Conservation (phyloP, 2,888 invertebrate species). For the Chrysopilus asiliformis region DNA sequence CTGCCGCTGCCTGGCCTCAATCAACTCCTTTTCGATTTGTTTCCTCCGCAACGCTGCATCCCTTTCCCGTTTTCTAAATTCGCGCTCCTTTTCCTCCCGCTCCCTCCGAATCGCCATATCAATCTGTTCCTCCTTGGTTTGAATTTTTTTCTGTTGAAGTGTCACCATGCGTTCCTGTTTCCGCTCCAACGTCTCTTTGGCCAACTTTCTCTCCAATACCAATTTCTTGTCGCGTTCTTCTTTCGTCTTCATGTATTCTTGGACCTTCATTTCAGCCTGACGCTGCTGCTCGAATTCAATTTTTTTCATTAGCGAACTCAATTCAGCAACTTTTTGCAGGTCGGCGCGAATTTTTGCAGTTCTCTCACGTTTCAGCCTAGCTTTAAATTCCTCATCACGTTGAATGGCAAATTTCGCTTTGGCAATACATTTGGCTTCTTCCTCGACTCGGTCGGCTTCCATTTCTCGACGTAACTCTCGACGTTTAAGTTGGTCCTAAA, state of each 20-base stretch:
- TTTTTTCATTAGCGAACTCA: slow-evolving; percentile 29
- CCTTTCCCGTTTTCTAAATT: slow-evolving; percentile 31
- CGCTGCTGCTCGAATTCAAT: slow-evolving; percentile 32
- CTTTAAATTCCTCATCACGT: slow-evolving; percentile 27
- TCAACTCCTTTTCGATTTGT: slow-evolving; percentile 26
- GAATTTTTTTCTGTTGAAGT: slow-evolving; percentile 27
- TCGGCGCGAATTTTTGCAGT: slow-evolving; percentile 29
- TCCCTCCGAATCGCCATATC: slow-evolving; percentile 30
- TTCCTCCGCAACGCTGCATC: slow-evolving; percentile 27
- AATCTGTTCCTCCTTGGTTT: slow-evolving; percentile 25
- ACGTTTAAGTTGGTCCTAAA: slow-evolving; percentile 26
- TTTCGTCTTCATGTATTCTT: slow-evolving; percentile 31
- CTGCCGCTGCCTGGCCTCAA: slow-evolving; percentile 26
- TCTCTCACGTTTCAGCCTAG: slow-evolving; percentile 22
- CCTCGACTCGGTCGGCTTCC: slow-evolving; percentile 33
- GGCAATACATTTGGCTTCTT: slow-evolving; percentile 27
- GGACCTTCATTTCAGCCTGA: slow-evolving; percentile 30
- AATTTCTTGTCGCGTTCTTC: slow-evolving; percentile 28
- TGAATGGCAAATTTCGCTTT: slow-evolving; percentile 25
- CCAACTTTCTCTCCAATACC: slow-evolving; percentile 24
- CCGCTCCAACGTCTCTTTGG: slow-evolving; percentile 30
- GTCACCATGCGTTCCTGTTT: slow-evolving; percentile 29
- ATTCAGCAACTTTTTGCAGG: slow-evolving; percentile 27
- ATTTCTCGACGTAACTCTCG: slow-evolving; percentile 28
- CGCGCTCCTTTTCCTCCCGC: slow-evolving; percentile 33